phyloP scores from a whole-genome alignment of 2,888 invertebrate species.

The Acleris sparsana region DNA sequence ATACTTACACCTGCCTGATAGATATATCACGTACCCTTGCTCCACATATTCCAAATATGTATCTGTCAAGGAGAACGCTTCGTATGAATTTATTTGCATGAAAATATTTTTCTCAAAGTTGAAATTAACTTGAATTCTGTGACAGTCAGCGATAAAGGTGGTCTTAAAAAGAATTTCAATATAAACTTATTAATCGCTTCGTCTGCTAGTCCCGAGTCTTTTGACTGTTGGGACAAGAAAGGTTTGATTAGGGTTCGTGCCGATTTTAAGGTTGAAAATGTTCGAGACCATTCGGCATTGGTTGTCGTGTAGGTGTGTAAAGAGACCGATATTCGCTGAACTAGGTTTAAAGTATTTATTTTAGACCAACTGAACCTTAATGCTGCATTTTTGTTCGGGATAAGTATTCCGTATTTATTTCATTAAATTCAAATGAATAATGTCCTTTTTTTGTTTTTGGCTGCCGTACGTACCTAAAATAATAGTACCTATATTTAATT shows the following conservation, averaged over 20 bases:
- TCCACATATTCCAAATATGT: constrained; percentile 1
- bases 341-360: no score
- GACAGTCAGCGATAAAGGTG: constrained; percentile 1
- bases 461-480: no score
- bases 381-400: no score
- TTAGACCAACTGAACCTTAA: no score
- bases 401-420: no score
- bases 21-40: constrained; percentile 27
- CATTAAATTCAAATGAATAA: no score
- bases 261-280: no score
- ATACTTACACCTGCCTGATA: constrained; percentile 27
- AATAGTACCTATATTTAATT: constrained; percentile 1
- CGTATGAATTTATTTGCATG: no score
- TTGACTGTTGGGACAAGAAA: background rate
- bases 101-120: background rate
- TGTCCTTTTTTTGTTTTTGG: no score
- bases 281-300: no score
- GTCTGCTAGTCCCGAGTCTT: background rate
- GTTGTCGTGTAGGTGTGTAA: no score
- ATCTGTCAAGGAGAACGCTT: background rate
- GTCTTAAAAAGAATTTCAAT: background rate
- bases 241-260: background rate
- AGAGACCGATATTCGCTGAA: no score
- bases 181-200: constrained; percentile 3
- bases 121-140: background rate